Conservation (phyloP, 2,797 vertebrate genomes). For the Notamacropus eugenii region DNA sequence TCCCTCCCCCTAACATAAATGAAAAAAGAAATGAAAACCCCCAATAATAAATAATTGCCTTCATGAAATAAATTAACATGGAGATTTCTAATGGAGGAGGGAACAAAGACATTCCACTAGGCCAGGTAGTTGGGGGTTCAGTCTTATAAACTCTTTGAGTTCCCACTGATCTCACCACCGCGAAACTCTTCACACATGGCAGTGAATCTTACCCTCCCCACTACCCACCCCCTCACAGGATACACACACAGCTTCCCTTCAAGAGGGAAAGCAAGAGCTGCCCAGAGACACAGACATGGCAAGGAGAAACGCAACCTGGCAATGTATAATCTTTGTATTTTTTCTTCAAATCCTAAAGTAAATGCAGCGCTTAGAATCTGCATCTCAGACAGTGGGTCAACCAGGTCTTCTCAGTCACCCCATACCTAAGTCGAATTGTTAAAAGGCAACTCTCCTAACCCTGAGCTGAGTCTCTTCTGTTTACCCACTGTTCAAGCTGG, state of each 20-base stretch:
- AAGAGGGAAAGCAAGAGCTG: constrained; percentile 4
- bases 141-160: constrained; percentile 22
- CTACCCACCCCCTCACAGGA: constrained; percentile 28
- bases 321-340: constrained; percentile 53
- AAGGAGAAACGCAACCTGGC: constrained; percentile 36
- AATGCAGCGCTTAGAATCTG: constrained; percentile 50
- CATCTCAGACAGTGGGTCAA: constrained; percentile 21
- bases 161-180: constrained; percentile 42
- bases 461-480: constrained; percentile 26
- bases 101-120: constrained; percentile 61
- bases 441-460: constrained; percentile 60
- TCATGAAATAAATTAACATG: constrained; percentile 86
- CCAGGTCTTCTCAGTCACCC: constrained; percentile 33
- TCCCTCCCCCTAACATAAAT: constrained; percentile 52
- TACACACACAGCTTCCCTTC: not conserved
- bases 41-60: constrained; percentile 86
- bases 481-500: constrained; percentile 55
- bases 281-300: constrained; percentile 32
- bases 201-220: not conserved
- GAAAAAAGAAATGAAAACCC: constrained; percentile 77
- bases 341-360: constrained; percentile 43
- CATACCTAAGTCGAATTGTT: constrained; percentile 47
- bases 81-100: constrained; percentile 73
- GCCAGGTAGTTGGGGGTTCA: constrained; percentile 58
- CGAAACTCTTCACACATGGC: not conserved